Percentiles rank a stretch among this genome's conserved stretches.
Evolutionary conservation across 1,140 invertebrate genomes (phyloP).

Genomic region (Pseudomyrmex gracilis): DNA sequence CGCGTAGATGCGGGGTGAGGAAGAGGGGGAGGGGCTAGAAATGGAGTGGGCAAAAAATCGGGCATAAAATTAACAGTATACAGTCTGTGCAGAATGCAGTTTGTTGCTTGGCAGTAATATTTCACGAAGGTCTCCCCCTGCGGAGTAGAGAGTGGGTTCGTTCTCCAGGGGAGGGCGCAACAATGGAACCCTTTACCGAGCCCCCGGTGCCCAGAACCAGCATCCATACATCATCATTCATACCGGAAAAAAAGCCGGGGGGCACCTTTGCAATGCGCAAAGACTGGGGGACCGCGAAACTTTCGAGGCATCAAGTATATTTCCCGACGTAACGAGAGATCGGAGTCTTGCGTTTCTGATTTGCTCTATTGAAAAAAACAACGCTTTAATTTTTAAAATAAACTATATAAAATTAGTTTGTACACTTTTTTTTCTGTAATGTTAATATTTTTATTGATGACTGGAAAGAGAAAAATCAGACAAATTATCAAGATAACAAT

Average conservation of each 20-base stretch:
- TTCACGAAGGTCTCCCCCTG: conserved; percentile 79
- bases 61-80: conserved; percentile 84
- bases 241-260: conserved; percentile 79
- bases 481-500: background rate
- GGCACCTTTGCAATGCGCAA: conserved; percentile 67
- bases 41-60: conserved; percentile 78
- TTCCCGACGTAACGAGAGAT: conserved; percentile 56
- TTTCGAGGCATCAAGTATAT: conserved; percentile 74
- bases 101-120: conserved; percentile 81
- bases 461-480: too few species aligned
- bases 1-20: background rate
- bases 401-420: too few species aligned
- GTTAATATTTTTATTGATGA: too few species aligned
- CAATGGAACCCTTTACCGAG: conserved; percentile 85
- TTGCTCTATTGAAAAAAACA: too few species aligned
- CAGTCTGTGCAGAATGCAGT: conserved; percentile 77
- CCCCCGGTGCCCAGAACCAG: conserved; percentile 83
- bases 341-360: conserved; percentile 6
- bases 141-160: conserved; percentile 66
- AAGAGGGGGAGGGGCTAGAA: conserved; percentile 41
- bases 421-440: too few species aligned
- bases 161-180: conserved; percentile 79
- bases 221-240: conserved; percentile 85
- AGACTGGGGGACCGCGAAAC: conserved; percentile 64
- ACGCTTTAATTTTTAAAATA: too few species aligned